Conservation (phyloP, 2,888 invertebrate genomes). For the Odontocolon sp. region DNA sequence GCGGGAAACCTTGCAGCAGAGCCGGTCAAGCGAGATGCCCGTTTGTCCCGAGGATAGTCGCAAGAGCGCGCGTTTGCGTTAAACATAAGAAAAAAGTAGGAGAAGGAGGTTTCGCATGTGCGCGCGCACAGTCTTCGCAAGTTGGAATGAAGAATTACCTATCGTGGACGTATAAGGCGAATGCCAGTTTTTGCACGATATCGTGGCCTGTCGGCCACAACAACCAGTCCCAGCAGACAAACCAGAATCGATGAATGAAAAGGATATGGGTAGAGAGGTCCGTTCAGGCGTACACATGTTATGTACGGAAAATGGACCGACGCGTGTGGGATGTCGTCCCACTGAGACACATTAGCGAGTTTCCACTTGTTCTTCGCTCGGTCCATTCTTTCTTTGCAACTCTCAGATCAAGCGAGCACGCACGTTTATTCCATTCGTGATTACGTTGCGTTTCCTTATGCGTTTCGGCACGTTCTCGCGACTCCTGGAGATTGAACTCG, state of each 20-base stretch:
- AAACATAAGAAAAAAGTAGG: slow-evolving; percentile 17
- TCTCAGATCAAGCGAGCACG: slow-evolving; percentile 16
- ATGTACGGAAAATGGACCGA: slow-evolving; percentile 31
- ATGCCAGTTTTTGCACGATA: slow-evolving; percentile 67
- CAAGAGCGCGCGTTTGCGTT: slow-evolving; percentile 22
- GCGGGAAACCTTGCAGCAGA: slow-evolving; percentile 65
- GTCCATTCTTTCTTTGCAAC: slow-evolving; percentile 1
- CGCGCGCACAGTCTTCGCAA: slow-evolving; percentile 43
- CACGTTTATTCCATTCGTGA: slow-evolving; percentile 33
- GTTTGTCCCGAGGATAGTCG: background rate
- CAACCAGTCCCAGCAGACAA: slow-evolving; percentile 43
- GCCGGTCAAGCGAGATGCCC: slow-evolving; percentile 27
- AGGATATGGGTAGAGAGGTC: slow-evolving; percentile 51
- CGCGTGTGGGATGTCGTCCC: slow-evolving; percentile 70
- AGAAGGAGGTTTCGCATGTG: slow-evolving; percentile 14
- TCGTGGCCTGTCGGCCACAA: slow-evolving; percentile 14
- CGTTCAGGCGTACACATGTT: background rate
- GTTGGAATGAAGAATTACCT: slow-evolving; percentile 61
- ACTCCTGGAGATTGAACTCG: background rate
- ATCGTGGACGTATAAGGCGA: slow-evolving; percentile 65
- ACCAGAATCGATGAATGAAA: slow-evolving; percentile 72
- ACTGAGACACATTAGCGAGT: slow-evolving; percentile 66
- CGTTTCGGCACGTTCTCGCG: slow-evolving; percentile 25
- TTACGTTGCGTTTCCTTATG: slow-evolving; percentile 31
- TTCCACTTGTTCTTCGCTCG: slow-evolving; percentile 39